phyloP scores from a whole-genome alignment of 2,113 vertebrate species.

The Nymphicus hollandicus region DNA sequence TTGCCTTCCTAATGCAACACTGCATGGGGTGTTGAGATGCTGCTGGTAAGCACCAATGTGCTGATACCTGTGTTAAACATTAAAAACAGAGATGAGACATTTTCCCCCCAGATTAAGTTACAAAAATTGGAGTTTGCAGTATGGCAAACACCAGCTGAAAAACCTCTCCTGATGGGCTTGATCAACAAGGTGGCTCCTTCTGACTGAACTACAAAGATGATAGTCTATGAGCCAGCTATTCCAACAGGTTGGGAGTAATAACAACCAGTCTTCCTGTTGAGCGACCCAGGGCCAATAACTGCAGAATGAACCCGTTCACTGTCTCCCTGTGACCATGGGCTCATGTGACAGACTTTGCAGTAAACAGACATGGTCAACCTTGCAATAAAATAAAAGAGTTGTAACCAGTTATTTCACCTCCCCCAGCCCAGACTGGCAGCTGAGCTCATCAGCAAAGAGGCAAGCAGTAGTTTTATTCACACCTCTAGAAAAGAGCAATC shows the following conservation, averaged over 20 bases:
- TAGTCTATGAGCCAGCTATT: neutral
- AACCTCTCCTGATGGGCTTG: neutral
- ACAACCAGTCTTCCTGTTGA: neutral
- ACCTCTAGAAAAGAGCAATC: neutral
- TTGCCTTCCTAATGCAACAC: neutral
- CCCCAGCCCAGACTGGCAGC: neutral
- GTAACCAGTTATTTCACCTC: neutral
- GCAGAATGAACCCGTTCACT: rapidly evolving
- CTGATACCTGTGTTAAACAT: neutral
- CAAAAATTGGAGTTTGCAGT: neutral
- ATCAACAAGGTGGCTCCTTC: neutral
- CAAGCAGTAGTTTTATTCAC: neutral
- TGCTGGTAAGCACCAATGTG: rapidly evolving
- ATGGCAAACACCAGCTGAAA: neutral
- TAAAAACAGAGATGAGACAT: neutral
- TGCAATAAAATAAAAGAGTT: neutral
- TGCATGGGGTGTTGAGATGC: rapidly evolving
- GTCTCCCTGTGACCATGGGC: neutral
- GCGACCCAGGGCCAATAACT: neutral
- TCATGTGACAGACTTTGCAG: neutral
- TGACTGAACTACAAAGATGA: neutral
- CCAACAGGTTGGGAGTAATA: neutral
- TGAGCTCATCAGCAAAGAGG: neutral
- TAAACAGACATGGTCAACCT: neutral
- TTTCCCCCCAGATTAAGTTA: neutral